These are phyloP conservation scores for Pachyramphus minor DNA, from an alignment of 2,113 vertebrate genomes.

Conservation along the genomic window DNA sequence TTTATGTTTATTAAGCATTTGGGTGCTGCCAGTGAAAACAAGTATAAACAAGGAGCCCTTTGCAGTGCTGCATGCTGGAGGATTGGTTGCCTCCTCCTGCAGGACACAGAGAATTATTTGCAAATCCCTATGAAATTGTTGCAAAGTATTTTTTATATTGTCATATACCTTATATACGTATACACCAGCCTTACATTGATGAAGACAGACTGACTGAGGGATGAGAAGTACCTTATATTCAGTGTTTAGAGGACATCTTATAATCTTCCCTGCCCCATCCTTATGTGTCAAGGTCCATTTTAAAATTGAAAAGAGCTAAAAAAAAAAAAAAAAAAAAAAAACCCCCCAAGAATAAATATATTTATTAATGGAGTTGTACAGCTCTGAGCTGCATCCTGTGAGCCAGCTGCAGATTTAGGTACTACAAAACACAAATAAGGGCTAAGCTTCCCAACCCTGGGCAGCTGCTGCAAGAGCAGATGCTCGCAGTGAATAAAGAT, in stretches of 20 bases:
- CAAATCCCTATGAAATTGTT: neutral
- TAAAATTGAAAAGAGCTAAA: neutral
- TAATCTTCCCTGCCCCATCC: neutral
- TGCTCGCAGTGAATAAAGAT: neutral
- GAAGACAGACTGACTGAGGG: neutral
- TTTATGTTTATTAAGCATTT: neutral
- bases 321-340: fast-evolving
- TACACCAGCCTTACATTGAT: fast-evolving
- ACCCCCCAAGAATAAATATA: neutral
- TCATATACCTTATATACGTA: too few species aligned
- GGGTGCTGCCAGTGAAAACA: neutral
- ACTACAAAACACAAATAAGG: neutral
- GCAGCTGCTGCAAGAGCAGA: neutral
- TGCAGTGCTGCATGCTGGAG: neutral
- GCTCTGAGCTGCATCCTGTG: neutral
- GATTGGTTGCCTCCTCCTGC: neutral
- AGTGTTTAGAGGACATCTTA: neutral
- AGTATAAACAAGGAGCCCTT: neutral
- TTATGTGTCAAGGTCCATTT: neutral
- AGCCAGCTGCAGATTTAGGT: neutral
- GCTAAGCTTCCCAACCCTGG: fast-evolving
- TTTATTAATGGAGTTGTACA: neutral
- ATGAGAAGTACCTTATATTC: neutral
- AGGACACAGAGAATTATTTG: neutral
- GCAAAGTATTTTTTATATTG: neutral